Base-by-base conservation (phyloP, 2,888 invertebrate genomes). In the Ennomos quercinarius region DNA sequence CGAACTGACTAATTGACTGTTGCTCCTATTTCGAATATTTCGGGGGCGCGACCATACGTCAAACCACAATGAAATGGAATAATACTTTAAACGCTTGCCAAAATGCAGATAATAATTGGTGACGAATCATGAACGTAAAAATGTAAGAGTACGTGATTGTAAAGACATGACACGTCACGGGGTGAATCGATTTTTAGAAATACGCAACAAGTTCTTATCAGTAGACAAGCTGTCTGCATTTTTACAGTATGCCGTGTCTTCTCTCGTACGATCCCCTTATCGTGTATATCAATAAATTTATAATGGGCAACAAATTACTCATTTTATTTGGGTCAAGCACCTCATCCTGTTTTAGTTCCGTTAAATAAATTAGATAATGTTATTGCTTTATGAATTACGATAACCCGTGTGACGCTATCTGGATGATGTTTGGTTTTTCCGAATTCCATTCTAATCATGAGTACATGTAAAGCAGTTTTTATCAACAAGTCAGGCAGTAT, bases 21-120 rank as follows among this genome's bases (percentile, higher is more conserved):
- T 57, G 50, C n/a, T 72, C 60, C 63, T 66, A 64, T 76, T 74
- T 71, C 58, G 66, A 64, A 62, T 36, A 59, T 55, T 68, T 59
- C 50, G 63, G 56, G 55, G 63, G 48, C 59, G 67, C 49, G 42
- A 50, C 49, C 41, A 38, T 51, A 43, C 57, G 59, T 54, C 53
- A 68, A 66, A 59, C 69, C 63, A 68, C 68, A 57, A 66, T 53
- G 52, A 63, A 37, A 10, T 42, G 47, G 51, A 55, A 34, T 55
- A 59, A 62, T 55, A 48, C 61, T 72, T 63, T 64, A 67, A 37
- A 46, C 42, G 44, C 38, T 67, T 73, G 73, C 73, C 70, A 72
- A 75, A 72, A 63, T 62, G 38, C 56, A 63, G 68, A 73, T 67
- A 69, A 66, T 53, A 13, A 44, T 38, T 38, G 49, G 49, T 58